phyloP scores from a whole-genome alignment of 2,113 vertebrate genomes.

The Noturus placidus region DNA sequence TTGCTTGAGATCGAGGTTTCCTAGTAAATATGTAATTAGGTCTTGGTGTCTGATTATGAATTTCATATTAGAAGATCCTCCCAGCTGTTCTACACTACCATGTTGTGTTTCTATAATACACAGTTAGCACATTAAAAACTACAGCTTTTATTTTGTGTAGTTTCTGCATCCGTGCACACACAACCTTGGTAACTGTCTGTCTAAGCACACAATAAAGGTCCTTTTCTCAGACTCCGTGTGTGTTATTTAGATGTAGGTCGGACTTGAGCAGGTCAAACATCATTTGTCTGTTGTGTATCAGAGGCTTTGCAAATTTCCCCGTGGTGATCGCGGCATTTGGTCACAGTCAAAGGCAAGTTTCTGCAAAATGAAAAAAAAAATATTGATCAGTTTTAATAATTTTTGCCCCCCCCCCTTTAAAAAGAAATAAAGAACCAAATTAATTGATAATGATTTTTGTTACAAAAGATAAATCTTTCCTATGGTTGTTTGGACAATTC shows the following conservation, averaged over 20 bases:
- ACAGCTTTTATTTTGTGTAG: neutral
- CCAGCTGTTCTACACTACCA: neutral
- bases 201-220: slow-evolving; percentile 44
- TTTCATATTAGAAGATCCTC: neutral
- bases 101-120: neutral
- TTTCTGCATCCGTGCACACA: neutral
- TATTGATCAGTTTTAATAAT: too few species aligned
- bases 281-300: neutral
- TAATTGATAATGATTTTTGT: too few species aligned
- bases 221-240: neutral
- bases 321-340: neutral
- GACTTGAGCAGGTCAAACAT: neutral
- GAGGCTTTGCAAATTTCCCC: neutral
- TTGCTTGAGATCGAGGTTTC: neutral
- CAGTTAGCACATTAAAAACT: neutral
- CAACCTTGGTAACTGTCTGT: slow-evolving; percentile 10
- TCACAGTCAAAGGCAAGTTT: too few species aligned
- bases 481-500: too few species aligned
- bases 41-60: neutral
- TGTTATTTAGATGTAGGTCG: neutral
- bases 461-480: too few species aligned
- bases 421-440: too few species aligned
- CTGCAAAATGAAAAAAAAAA: too few species aligned
- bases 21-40: neutral
- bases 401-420: too few species aligned